Percentiles rank a stretch among this genome's conserved stretches.
These are phyloP conservation scores for Patiria pectinifera DNA, from an alignment of 53 echinoderm and acorn worm species.

Conservation along the genomic window DNA sequence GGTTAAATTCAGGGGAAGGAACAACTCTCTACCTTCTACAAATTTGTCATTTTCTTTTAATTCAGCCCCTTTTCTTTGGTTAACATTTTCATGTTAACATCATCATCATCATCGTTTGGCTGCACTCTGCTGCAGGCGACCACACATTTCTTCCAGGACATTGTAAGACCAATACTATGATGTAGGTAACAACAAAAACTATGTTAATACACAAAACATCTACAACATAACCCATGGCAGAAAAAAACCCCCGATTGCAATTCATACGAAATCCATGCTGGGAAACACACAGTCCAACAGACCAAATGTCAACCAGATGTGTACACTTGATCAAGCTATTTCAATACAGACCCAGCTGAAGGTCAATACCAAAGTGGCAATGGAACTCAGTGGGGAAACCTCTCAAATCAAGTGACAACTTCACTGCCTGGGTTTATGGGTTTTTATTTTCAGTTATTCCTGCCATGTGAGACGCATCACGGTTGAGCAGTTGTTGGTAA, in stretches of 20 bases:
- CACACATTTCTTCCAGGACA: too few relatives aligned
- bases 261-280: not conserved
- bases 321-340: slow-evolving; percentile 24
- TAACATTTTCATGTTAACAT: too few relatives aligned
- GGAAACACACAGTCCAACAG: not conserved
- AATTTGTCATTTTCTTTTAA: too few relatives aligned
- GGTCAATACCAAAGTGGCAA: slow-evolving; percentile 27
- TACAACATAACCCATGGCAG: not conserved
- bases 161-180: too few relatives aligned
- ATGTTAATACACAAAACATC: not conserved
- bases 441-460: not conserved
- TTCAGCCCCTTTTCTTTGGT: too few relatives aligned
- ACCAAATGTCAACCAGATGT: slow-evolving; percentile 48
- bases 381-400: not conserved
- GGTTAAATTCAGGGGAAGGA: too few relatives aligned
- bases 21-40: too few relatives aligned
- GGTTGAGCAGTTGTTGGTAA: slow-evolving; percentile 11
- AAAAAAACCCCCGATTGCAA: not conserved
- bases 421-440: not conserved
- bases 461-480: slow-evolving; percentile 29
- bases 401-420: not conserved
- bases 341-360: slow-evolving; percentile 13
- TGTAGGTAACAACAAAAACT: too few relatives aligned
- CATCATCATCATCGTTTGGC: too few relatives aligned
- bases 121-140: too few relatives aligned